A percentile compares a stretch with the other conserved stretches of the same genome.
Evolutionary conservation across 2,113 vertebrate species (phyloP).

Genomic region (Sturnus vulgaris): DNA sequence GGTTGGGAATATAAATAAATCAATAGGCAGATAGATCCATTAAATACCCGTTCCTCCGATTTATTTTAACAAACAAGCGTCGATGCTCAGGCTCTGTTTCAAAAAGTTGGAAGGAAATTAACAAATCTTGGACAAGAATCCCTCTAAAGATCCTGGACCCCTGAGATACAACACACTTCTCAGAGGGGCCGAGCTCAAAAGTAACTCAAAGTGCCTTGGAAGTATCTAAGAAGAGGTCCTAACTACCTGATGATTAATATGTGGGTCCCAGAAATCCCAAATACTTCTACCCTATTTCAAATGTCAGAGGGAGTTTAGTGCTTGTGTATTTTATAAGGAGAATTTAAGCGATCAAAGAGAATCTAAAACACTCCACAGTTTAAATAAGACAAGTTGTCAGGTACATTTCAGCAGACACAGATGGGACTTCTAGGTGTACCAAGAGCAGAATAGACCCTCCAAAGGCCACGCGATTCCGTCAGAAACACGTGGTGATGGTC

Average conservation of each 20-base stretch:
- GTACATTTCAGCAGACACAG: not conserved
- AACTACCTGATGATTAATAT: not conserved
- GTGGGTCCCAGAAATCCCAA: not conserved
- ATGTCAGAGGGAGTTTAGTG: not conserved
- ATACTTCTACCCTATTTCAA: not conserved
- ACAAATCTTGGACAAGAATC: not conserved
- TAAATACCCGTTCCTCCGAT: not conserved
- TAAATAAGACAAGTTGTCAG: not conserved
- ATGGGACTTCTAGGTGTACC: not conserved
- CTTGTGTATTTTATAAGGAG: conserved; percentile 26
- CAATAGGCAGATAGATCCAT: not conserved
- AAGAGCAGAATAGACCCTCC: not conserved
- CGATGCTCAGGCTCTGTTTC: not conserved
- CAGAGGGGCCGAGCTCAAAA: not conserved
- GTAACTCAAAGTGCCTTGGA: not conserved
- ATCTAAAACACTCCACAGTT: not conserved
- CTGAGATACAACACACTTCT: not conserved
- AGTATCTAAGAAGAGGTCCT: not conserved
- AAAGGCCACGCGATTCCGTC: not conserved
- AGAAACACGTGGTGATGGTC: not conserved
- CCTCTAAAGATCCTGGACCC: not conserved
- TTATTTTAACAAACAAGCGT: not conserved
- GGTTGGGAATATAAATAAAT: not conserved
- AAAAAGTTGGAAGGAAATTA: not conserved
- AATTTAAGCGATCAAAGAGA: not conserved